A percentile compares a stretch with the other conserved stretches of the same genome.
These are phyloP conservation scores for Criorhina ranunculi DNA, from an alignment of 2,888 invertebrate genomes.

Conservation along the genomic window DNA sequence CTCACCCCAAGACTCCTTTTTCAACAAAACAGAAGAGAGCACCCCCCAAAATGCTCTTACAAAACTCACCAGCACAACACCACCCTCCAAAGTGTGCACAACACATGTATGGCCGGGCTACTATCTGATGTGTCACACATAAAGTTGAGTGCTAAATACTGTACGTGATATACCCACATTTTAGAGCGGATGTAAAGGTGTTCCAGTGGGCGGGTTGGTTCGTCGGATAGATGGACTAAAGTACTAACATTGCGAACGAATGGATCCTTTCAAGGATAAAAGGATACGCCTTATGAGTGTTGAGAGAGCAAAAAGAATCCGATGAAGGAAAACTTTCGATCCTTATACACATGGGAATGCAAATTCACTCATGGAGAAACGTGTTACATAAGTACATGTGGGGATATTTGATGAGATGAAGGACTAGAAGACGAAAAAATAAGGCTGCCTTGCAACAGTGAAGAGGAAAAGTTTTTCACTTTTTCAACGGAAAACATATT, in stretches of 20 bases:
- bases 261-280: slow-evolving; percentile 76
- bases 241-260: slow-evolving; percentile 71
- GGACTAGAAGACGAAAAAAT: background rate
- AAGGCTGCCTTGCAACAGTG: slow-evolving; percentile 54
- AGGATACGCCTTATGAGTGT: slow-evolving; percentile 75
- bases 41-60: slow-evolving; percentile 49
- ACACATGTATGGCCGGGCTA: slow-evolving; percentile 10
- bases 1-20: slow-evolving; percentile 60
- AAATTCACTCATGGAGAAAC: slow-evolving; percentile 63
- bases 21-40: slow-evolving; percentile 36
- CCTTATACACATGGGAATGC: slow-evolving; percentile 69
- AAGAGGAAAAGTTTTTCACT: slow-evolving; percentile 27
- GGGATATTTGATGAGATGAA: slow-evolving; percentile 13
- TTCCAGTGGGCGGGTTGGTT: slow-evolving; percentile 51
- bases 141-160: slow-evolving; percentile 70
- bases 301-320: slow-evolving; percentile 47
- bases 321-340: slow-evolving; percentile 39
- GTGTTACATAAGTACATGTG: slow-evolving; percentile 38
- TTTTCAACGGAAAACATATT: slow-evolving; percentile 3
- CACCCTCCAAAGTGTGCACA: background rate
- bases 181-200: slow-evolving; percentile 54
- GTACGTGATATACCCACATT: slow-evolving; percentile 57
- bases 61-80: background rate
- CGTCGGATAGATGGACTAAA: slow-evolving; percentile 71
- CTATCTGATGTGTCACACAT: slow-evolving; percentile 67